Percentiles rank a stretch among this genome's conserved stretches.
These are phyloP conservation scores for Bufotes viridis DNA, from an alignment of 2,797 vertebrate genomes.

Conservation along the genomic window DNA sequence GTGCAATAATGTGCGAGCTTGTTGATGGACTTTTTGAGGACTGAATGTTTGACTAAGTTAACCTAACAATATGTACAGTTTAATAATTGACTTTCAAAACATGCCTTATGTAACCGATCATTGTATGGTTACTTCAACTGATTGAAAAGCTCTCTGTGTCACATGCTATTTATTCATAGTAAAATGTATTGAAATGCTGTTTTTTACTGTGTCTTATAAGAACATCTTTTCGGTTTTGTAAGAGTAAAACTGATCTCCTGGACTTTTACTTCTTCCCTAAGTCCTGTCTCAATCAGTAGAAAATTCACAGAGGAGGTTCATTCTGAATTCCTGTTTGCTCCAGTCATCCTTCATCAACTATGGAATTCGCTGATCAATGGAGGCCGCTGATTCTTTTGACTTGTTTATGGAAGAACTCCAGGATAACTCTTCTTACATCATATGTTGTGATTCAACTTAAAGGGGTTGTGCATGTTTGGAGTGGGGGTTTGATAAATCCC, in stretches of 20 bases:
- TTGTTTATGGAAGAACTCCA: constrained; percentile 70
- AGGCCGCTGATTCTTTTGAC: constrained; percentile 66
- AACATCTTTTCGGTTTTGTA: constrained; percentile 32
- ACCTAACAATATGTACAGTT: neutral
- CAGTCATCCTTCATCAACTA: constrained; percentile 73
- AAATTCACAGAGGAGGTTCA: constrained; percentile 67
- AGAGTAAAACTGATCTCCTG: constrained; percentile 62
- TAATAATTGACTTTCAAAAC: neutral
- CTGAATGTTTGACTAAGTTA: neutral
- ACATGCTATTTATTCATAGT: constrained; percentile 20
- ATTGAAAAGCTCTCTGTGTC: neutral
- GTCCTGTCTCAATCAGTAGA: constrained; percentile 74
- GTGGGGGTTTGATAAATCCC: too few species aligned
- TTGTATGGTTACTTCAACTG: neutral
- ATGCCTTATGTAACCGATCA: neutral
- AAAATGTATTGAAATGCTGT: neutral
- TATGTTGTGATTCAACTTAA: constrained; percentile 65
- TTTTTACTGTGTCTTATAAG: constrained; percentile 10
- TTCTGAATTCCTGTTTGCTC: constrained; percentile 73
- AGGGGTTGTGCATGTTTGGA: too few species aligned
- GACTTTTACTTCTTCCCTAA: constrained; percentile 65
- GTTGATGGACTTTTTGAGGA: neutral
- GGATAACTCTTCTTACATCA: constrained; percentile 66
- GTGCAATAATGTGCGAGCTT: neutral
- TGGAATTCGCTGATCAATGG: constrained; percentile 72